These are phyloP conservation scores for Sander vitreus DNA, from an alignment of 2,113 vertebrate genomes.

Conservation along the genomic window DNA sequence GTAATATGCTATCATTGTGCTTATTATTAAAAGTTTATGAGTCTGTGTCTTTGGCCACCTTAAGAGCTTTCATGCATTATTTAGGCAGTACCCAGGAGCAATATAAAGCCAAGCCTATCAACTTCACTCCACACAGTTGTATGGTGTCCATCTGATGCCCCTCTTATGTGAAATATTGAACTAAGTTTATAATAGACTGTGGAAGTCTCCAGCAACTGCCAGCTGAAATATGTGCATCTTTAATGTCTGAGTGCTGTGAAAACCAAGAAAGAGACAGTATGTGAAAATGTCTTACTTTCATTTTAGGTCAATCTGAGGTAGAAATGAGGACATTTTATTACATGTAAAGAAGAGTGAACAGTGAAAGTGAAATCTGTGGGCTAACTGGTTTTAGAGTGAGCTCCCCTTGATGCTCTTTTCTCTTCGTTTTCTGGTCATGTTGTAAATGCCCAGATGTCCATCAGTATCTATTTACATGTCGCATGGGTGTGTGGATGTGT, in stretches of 20 bases:
- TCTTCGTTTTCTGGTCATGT: neutral
- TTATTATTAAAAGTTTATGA: conserved; percentile 83
- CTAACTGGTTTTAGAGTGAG: conserved; percentile 17
- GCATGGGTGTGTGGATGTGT: neutral
- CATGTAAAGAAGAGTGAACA: conserved; percentile 20
- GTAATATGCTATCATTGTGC: conserved; percentile 78
- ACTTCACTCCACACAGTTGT: conserved; percentile 52
- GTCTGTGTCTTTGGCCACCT: conserved; percentile 66
- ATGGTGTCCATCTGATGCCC: conserved; percentile 53
- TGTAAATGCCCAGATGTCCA: neutral
- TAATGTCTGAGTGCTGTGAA: conserved; percentile 67
- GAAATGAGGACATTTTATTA: conserved; percentile 51
- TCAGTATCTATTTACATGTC: conserved; percentile 11
- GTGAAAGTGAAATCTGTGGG: conserved; percentile 23
- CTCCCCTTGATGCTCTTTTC: neutral
- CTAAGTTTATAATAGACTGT: conserved; percentile 48
- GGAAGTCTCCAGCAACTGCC: conserved; percentile 41
- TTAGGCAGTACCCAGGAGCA: conserved; percentile 63
- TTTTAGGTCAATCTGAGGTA: conserved; percentile 53
- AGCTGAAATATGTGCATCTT: conserved; percentile 67
- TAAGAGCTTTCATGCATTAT: conserved; percentile 82
- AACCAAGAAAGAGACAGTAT: conserved; percentile 32
- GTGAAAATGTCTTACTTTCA: conserved; percentile 53
- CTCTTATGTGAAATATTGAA: conserved; percentile 67
- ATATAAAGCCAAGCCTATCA: conserved; percentile 57